A percentile compares a stretch with the other conserved stretches of the same genome.
phyloP scores from a whole-genome alignment of 2,888 invertebrate genomes.

The Chaitophorus viminalis region DNA sequence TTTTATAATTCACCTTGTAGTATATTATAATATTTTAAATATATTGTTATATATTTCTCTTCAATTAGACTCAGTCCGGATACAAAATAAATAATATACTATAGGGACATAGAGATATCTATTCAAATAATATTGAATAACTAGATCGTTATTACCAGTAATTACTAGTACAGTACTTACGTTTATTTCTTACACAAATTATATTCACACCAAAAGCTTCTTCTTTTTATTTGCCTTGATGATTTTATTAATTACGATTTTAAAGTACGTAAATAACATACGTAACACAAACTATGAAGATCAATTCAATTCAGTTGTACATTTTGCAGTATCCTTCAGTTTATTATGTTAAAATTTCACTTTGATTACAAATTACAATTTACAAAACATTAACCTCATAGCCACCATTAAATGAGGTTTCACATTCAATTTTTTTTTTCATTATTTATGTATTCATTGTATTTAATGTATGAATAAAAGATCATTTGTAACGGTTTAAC shows the following conservation, averaged over 20 bases:
- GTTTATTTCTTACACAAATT: not conserved
- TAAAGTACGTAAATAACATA: not conserved
- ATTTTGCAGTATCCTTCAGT: not conserved
- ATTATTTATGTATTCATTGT: conserved; percentile 10
- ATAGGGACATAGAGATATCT: too few relatives aligned
- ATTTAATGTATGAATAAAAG: conserved; percentile 21
- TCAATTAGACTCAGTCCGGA: too few relatives aligned
- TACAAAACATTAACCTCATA: conserved; percentile 28
- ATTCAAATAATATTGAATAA: not conserved
- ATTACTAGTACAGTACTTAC: too few relatives aligned
- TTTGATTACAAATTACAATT: conserved; percentile 10
- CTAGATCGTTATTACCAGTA: too few relatives aligned
- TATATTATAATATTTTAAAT: not conserved
- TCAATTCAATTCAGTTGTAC: not conserved
- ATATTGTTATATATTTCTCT: too few relatives aligned
- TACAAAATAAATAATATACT: too few relatives aligned
- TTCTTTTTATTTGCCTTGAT: conserved; percentile 9
- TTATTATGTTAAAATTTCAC: not conserved
- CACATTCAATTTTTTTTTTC: conserved; percentile 1
- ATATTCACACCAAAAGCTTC: not conserved
- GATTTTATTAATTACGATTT: conserved; percentile 14
- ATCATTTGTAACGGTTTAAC: conserved; percentile 45
- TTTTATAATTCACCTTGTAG: too few relatives aligned
- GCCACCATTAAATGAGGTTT: conserved; percentile 20
- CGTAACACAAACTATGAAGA: not conserved